These are phyloP conservation scores for Carettochelys insculpta DNA, from an alignment of 2,113 vertebrate species.

Conservation along the genomic window DNA sequence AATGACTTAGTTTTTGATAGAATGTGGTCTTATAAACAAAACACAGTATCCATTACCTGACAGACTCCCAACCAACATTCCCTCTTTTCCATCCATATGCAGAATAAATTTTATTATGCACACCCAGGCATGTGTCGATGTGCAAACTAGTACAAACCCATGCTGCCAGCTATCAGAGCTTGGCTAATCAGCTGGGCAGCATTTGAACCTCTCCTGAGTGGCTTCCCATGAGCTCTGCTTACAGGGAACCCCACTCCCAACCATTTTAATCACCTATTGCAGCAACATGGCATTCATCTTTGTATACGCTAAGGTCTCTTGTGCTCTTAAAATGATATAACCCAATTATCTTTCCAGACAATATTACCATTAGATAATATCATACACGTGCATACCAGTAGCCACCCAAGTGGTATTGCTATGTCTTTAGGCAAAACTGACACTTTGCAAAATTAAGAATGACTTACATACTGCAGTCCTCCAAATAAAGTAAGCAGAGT, in stretches of 20 bases:
- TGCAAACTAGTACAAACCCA: no score
- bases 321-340: neutral
- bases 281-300: accelerated
- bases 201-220: no score
- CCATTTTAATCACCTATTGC: neutral
- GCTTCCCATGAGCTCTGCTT: no score
- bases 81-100: no score
- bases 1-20: neutral
- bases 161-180: no score
- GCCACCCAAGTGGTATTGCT: neutral
- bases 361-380: neutral
- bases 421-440: neutral
- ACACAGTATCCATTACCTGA: neutral
- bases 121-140: no score
- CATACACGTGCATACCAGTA: neutral
- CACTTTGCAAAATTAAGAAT: neutral
- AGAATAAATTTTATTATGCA: no score
- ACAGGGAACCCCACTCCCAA: no score
- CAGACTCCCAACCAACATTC: neutral
- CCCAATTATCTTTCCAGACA: conserved; percentile 1
- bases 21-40: neutral
- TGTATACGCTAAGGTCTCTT: neutral
- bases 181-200: no score
- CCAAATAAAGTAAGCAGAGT: conserved; percentile 42
- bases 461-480: conserved; percentile 48